Evolutionary conservation across 1,140 invertebrate species (phyloP).

Genomic region (Drosophila nebulosa): DNA sequence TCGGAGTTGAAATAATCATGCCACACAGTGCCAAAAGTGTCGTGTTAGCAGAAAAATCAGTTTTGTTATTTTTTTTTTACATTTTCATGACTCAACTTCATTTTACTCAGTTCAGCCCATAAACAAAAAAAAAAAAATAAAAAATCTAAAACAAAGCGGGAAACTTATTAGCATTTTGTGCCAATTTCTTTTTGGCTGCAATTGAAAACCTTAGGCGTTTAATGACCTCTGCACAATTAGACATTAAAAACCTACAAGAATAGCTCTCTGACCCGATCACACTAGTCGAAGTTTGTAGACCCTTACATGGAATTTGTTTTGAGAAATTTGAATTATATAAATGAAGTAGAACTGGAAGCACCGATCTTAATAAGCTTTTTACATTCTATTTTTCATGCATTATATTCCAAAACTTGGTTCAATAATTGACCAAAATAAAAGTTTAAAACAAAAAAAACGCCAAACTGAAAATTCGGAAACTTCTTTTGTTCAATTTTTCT

Average conservation of each 20-base stretch:
- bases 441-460: too few relatives aligned
- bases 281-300: neutral
- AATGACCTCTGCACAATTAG: constrained; percentile 52
- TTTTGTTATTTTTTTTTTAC: neutral
- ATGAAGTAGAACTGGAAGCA: too few relatives aligned
- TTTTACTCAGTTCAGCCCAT: constrained; percentile 33
- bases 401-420: too few relatives aligned
- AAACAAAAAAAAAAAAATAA: neutral
- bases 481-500: too few relatives aligned
- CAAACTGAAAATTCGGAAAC: too few relatives aligned
- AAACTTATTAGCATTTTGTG: constrained; percentile 10
- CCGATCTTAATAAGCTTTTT: too few relatives aligned
- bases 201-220: constrained; percentile 36
- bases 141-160: neutral
- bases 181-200: neutral
- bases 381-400: too few relatives aligned
- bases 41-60: neutral
- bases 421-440: too few relatives aligned
- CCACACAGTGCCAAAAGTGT: neutral
- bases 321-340: too few relatives aligned
- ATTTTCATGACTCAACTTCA: constrained; percentile 49
- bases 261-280: too few relatives aligned
- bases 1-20: neutral
- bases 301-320: neutral
- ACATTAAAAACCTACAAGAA: constrained; percentile 2